Conservation (phyloP, 2,113 vertebrate species). For the Trochalopteron elliotii region DNA sequence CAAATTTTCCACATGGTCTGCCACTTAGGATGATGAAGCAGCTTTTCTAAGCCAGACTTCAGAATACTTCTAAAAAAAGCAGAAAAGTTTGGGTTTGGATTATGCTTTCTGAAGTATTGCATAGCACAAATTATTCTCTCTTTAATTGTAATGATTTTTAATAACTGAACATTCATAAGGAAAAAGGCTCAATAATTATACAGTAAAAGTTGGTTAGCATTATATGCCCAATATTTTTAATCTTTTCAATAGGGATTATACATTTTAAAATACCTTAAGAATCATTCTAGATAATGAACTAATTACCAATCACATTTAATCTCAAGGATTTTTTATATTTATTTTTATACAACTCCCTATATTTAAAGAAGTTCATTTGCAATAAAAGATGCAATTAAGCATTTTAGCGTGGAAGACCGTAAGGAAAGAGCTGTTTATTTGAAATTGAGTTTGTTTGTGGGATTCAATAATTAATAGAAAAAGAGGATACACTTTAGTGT, state of each 20-base stretch:
- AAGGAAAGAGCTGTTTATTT: background rate
- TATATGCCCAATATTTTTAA: background rate
- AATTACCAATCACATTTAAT: background rate
- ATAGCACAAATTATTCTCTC: background rate
- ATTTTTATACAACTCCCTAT: rapidly evolving
- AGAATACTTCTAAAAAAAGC: background rate
- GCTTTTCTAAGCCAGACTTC: background rate
- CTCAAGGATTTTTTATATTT: background rate
- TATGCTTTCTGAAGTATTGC: background rate
- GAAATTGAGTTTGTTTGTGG: background rate
- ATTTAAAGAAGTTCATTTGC: background rate
- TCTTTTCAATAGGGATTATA: background rate
- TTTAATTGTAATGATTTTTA: background rate
- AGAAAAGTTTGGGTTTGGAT: background rate
- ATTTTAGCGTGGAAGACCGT: background rate
- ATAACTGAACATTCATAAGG: background rate
- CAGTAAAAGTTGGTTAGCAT: background rate
- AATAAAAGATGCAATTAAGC: background rate
- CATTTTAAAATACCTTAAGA: background rate
- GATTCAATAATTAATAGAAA: background rate
- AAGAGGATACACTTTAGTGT: background rate
- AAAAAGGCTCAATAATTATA: background rate
- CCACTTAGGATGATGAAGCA: background rate
- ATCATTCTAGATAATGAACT: background rate
- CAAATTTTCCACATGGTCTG: background rate